Base-by-base conservation (phyloP, 1,140 invertebrate species). In the Drosophila malerkotliana region DNA sequence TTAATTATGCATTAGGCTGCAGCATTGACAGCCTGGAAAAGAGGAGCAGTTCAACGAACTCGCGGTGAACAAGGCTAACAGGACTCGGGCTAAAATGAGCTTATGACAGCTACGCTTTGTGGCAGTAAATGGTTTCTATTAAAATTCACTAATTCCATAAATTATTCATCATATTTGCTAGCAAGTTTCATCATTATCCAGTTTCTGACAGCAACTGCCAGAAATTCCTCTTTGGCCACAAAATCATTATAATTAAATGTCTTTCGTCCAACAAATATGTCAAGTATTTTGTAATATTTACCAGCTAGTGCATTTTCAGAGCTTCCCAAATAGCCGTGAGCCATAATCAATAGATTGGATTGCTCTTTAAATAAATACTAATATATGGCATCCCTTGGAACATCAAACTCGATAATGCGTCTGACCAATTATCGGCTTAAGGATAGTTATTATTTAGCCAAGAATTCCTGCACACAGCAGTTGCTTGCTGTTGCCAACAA, bases 1-100 rank as follows among this genome's bases (percentile, higher is more conserved):
- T 88, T 88, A 88, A 88, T 88, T 88, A 88, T 88, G 83, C 83
- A 88, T 88, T 88, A 88, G 45, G 74, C 79, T 64, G 76, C 72
- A 72, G 75, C 73, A 81, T 72, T 85, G 77, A 77, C 63, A 84
- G 63, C 21, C 53, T 45, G 41, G 37, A 14, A 10, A 18, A 41
- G 54, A 52, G 24, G 15, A 34, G 14, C 15, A 21, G 44, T 81
- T 85, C 77, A 87, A 71, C 64, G 77, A 77, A 62, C 81, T 64
- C n/a, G 7, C 5, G n/a, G 9, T 39, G 26, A 34, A 24, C 7
- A 37, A 72, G 45, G 55, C 45, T 53, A 44, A 47, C 56, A 39
- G 54, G 55, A 56, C 30, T 26, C 18, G 51, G 62, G 41, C 30
- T 37, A 56, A 55, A 44, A 54, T 34, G 32, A 15, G 44, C 51